phyloP scores from a whole-genome alignment of 2,797 vertebrate genomes.

The Falco columbarius region DNA sequence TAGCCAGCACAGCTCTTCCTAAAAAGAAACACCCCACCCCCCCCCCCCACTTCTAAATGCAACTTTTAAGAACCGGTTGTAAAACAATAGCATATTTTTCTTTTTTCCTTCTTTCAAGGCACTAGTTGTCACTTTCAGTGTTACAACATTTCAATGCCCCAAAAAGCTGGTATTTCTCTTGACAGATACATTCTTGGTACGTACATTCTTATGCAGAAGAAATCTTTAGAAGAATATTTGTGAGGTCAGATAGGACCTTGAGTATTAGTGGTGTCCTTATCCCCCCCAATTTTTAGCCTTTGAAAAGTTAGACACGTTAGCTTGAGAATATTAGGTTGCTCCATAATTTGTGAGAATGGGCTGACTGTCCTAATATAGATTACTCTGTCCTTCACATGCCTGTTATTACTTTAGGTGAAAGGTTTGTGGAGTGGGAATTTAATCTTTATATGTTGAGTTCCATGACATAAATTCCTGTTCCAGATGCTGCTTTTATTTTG shows the following conservation, averaged over 20 bases:
- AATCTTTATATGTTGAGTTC: not conserved
- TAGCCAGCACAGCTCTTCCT: not conserved
- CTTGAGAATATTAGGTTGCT: not conserved
- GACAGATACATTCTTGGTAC: not conserved
- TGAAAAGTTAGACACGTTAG: not conserved
- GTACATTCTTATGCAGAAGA: not conserved
- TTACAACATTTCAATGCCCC: not conserved
- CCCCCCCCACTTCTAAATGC: not conserved
- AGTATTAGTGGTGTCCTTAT: not conserved
- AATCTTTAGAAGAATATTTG: not conserved
- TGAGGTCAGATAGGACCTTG: not conserved
- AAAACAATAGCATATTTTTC: not conserved
- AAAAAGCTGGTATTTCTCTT: constrained; percentile 14
- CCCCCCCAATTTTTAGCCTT: not conserved
- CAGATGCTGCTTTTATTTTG: not conserved
- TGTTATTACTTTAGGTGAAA: not conserved
- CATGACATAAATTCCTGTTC: not conserved
- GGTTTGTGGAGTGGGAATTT: not conserved
- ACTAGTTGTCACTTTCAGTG: not conserved
- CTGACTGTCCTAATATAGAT: not conserved
- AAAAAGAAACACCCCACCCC: not conserved
- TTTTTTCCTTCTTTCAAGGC: not conserved
- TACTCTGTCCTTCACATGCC: not conserved
- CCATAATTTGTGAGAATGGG: not conserved
- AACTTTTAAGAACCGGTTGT: not conserved